Evolutionary conservation across 2,797 vertebrate species (phyloP).

Genomic region (Enteromius anoplus): DNA sequence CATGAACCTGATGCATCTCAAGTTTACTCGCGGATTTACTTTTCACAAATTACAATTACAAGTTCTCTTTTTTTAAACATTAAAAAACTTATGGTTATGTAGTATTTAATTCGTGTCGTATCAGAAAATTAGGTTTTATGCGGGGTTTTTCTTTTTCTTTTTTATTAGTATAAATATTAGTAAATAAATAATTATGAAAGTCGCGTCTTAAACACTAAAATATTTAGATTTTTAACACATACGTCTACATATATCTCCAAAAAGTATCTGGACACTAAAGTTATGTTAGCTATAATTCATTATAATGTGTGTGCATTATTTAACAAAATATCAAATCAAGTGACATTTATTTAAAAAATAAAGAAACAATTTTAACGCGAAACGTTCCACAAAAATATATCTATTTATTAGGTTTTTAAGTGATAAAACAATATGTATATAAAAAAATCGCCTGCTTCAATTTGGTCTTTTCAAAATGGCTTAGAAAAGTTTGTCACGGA

Average conservation of each 20-base stretch:
- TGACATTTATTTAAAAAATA: not conserved
- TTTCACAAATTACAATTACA: not conserved
- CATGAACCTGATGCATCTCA: not conserved
- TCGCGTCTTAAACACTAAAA: not conserved
- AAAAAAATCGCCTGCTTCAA: not conserved
- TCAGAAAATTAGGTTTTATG: not conserved
- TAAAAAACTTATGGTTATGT: not conserved
- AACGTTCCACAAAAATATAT: not conserved
- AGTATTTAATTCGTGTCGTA: not conserved
- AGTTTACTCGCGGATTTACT: not conserved
- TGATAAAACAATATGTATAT: not conserved
- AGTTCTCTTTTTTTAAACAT: not conserved
- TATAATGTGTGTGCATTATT: not conserved
- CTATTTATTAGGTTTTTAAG: not conserved
- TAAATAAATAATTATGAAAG: not conserved
- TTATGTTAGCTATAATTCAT: not conserved
- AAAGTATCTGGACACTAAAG: not conserved
- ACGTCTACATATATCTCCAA: not conserved
- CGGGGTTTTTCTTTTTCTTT: not conserved
- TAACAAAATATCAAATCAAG: not conserved
- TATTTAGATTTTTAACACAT: not conserved
- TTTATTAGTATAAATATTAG: not conserved
- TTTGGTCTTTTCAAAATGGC: not conserved
- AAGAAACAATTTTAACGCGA: not conserved
- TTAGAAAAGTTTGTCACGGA: not conserved